Evolutionary conservation across 2,113 vertebrate genomes (phyloP).

Genomic region (Hymenochirus boettgeri): DNA sequence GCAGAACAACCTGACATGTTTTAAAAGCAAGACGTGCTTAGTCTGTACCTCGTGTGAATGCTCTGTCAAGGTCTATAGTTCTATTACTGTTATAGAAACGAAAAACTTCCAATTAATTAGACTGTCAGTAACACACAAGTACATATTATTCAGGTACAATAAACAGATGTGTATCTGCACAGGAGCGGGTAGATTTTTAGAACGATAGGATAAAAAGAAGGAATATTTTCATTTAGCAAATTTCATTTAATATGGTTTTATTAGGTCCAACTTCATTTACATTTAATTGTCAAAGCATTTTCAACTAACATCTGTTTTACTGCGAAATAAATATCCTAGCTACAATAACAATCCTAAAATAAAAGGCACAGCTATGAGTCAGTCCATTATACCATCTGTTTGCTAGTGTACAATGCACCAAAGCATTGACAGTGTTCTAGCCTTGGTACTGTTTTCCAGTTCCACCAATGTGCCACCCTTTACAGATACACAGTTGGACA

Average conservation of each 20-base stretch:
- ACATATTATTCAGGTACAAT: not conserved
- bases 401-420: constrained; percentile 1
- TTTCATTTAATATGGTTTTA: constrained; percentile 4
- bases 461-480: no score
- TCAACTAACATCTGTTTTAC: constrained; percentile 23
- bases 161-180: not conserved
- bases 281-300: constrained; percentile 1
- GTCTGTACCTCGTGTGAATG: not conserved
- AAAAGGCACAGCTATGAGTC: constrained; percentile 22
- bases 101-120: not conserved
- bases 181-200: not conserved
- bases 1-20: constrained; percentile 1
- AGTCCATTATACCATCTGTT: constrained; percentile 23
- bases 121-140: not conserved
- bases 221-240: not conserved
- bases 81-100: constrained; percentile 1
- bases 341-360: constrained; percentile 16
- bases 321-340: constrained; percentile 4
- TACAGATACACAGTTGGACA: no score
- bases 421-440: not conserved
- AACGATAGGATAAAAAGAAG: not conserved
- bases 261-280: constrained; percentile 3
- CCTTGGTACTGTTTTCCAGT: not conserved
- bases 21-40: constrained; percentile 1
- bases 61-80: constrained; percentile 8